Base-by-base conservation (phyloP, 2,797 vertebrate genomes). In the Neoniphon sammara region DNA sequence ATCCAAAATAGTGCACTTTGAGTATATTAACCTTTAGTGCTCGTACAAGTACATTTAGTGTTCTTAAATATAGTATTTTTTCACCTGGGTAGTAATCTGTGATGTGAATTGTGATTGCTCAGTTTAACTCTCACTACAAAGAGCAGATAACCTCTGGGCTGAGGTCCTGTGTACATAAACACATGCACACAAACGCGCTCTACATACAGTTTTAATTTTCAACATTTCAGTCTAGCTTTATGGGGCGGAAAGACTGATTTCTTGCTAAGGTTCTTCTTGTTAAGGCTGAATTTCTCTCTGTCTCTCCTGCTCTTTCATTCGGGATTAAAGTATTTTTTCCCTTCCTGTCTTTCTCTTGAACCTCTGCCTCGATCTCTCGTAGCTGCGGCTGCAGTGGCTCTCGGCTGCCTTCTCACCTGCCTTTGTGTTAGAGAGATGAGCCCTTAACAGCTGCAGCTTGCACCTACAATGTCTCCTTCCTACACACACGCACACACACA, bases 391-490 rank as follows among this genome's bases (percentile, higher is more conserved):
- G 31, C 82, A 14, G 81, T 81, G 77, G 81, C 78, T 80, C 88
- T 81, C 66, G 75, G 84, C 76, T 78, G 80, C 80, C 82, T 75
- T 75, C 78, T 77, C 66, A 70, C 80, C 64, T 84, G 49, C 80
- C 63, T 83, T 89, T 89, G 81, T 83, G 84, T 72, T 68, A 11
- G 54, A 85, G 85, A 89, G 84, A 85, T 83, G 80, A 91, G 87
- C 73, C 44, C 75, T 79, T 74, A 87, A 85, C 83, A 85, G 86
- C 78, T 83, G 87, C 86, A 88, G 89, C 88, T 86, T 78, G 85
- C 87, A 89, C 86, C 70, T 76, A 66, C 80, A 46, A 64, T 57
- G 80, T 78, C 75, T 70, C 64, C 79, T 65, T 77, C 80, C 57
- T 79, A 87, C 63, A 71, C 66, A 73, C 60, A 47, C 54, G n/a